These are phyloP conservation scores for Solenopsis invicta DNA, from an alignment of 1,140 invertebrate species.

Conservation along the genomic window DNA sequence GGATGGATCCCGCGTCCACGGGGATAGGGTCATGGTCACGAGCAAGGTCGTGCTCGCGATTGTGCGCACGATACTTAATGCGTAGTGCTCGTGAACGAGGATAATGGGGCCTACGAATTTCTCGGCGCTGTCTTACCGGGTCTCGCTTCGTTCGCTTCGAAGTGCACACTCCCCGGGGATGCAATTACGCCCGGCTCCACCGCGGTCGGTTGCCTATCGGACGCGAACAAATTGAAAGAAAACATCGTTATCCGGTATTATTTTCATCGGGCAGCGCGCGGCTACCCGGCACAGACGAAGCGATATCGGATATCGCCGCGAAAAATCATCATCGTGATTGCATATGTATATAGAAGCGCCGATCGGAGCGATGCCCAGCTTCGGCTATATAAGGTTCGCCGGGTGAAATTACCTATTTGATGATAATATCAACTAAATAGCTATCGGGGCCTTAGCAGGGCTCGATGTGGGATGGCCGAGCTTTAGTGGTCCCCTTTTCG, in stretches of 20 bases:
- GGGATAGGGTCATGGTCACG: slow-evolving; percentile 80
- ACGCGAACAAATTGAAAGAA: slow-evolving; percentile 73
- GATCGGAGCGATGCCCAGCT: slow-evolving; percentile 26
- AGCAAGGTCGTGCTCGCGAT: slow-evolving; percentile 82
- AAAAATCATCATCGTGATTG: slow-evolving; percentile 66
- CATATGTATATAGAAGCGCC: slow-evolving; percentile 54
- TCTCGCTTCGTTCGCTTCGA: neutral
- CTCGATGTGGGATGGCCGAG: slow-evolving; percentile 27
- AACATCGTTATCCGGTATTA: slow-evolving; percentile 73
- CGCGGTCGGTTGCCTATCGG: slow-evolving; percentile 57
- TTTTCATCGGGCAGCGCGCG: slow-evolving; percentile 55
- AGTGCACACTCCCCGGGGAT: slow-evolving; percentile 21
- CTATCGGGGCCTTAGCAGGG: slow-evolving; percentile 29
- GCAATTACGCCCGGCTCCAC: slow-evolving; percentile 60
- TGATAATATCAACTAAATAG: slow-evolving; percentile 65
- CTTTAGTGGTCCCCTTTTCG: slow-evolving; percentile 46
- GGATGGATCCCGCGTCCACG: slow-evolving; percentile 72
- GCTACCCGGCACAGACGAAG: slow-evolving; percentile 18
- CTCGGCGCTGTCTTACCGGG: slow-evolving; percentile 72
- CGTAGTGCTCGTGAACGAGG: slow-evolving; percentile 74
- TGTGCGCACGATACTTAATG: slow-evolving; percentile 80
- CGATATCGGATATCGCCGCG: slow-evolving; percentile 46
- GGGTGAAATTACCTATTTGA: slow-evolving; percentile 59
- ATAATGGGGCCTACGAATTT: slow-evolving; percentile 80
- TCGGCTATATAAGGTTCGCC: slow-evolving; percentile 51